phyloP scores from a whole-genome alignment of 2,113 vertebrate genomes.

The Ammodytes dubius region DNA sequence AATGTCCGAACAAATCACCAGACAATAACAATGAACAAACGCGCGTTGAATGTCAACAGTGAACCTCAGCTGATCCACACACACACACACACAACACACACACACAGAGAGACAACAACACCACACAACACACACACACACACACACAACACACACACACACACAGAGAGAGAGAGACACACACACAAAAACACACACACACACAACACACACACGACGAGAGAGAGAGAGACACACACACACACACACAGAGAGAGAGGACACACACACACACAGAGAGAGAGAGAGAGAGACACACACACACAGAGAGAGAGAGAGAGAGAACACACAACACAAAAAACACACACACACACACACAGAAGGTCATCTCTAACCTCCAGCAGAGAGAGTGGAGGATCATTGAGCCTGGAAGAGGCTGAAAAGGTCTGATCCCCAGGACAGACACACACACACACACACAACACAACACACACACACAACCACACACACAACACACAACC shows the following conservation, averaged over 20 bases:
- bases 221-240: too few relatives aligned
- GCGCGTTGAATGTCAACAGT: constrained; percentile 42
- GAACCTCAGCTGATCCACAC: constrained; percentile 45
- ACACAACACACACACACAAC: neutral
- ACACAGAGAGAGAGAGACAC: too few relatives aligned
- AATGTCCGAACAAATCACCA: neutral
- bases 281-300: too few relatives aligned
- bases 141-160: too few relatives aligned
- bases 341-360: constrained; percentile 53
- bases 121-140: too few relatives aligned
- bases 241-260: too few relatives aligned
- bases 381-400: constrained; percentile 40
- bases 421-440: constrained; percentile 70
- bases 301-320: too few relatives aligned
- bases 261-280: too few relatives aligned
- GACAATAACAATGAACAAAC: constrained; percentile 11
- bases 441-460: neutral
- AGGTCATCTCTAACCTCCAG: constrained; percentile 81
- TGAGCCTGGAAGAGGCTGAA: constrained; percentile 54
- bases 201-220: too few relatives aligned
- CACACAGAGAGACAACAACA: constrained; percentile 35
- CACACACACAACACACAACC: neutral
- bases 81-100: constrained; percentile 47
- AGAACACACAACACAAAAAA: too few relatives aligned
- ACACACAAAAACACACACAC: too few relatives aligned